phyloP scores from a whole-genome alignment of 2,797 vertebrate genomes.

The Phalloptychus januarius region DNA sequence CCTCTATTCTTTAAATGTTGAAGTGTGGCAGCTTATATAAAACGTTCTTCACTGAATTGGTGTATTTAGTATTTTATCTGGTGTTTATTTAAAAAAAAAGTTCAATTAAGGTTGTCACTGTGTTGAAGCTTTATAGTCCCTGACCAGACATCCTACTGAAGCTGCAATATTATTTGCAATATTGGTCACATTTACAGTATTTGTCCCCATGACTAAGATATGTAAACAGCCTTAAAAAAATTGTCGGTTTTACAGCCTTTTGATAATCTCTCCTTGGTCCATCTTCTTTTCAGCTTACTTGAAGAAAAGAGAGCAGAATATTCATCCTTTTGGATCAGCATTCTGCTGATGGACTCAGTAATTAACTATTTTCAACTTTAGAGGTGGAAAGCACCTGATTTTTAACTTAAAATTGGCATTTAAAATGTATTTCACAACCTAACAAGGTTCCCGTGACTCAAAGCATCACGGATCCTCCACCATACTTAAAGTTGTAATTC shows the following conservation, averaged over 20 bases:
- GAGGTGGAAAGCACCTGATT: not conserved
- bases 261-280: not conserved
- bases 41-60: slow-evolving; percentile 22
- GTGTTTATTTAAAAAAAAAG: not conserved
- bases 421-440: not conserved
- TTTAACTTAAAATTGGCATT: not conserved
- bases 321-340: not conserved
- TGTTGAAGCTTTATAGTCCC: slow-evolving; percentile 32
- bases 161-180: slow-evolving; percentile 4
- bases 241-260: not conserved
- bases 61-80: slow-evolving; percentile 20
- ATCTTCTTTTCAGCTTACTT: not conserved
- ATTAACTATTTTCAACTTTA: not conserved
- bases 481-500: not conserved
- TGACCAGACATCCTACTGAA: slow-evolving; percentile 28
- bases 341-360: not conserved
- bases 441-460: not conserved
- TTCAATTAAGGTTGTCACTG: slow-evolving; percentile 51
- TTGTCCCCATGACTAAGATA: not conserved
- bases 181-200: not conserved
- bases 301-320: not conserved
- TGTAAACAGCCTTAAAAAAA: slow-evolving; percentile 15
- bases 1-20: not conserved
- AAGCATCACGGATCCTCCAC: not conserved
- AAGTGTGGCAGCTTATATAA: slow-evolving; percentile 15